Percentiles rank a stretch among this genome's conserved stretches.
Conservation (phyloP, 1,140 invertebrate species). For the Megathymus violae region DNA sequence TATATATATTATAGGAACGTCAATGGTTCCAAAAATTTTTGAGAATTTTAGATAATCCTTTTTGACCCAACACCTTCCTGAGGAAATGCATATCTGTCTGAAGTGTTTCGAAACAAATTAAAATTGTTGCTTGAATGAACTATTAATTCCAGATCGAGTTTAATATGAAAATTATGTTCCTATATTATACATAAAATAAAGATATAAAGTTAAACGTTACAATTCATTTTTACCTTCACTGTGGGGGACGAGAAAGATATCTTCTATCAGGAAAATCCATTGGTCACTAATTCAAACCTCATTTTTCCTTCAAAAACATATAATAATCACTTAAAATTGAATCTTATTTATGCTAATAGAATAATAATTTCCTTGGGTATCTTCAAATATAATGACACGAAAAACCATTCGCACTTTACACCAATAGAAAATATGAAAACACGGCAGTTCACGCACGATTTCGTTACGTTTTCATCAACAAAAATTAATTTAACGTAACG, state of each 20-base stretch:
- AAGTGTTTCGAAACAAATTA: too few species aligned
- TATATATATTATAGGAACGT: too few species aligned
- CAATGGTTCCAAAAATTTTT: too few species aligned
- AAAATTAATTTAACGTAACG: conserved; percentile 1
- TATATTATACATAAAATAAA: too few species aligned
- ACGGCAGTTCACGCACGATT: conserved; percentile 35
- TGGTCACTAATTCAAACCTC: conserved; percentile 13
- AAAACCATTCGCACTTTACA: conserved; percentile 36
- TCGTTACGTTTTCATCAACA: conserved; percentile 22
- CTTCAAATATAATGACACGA: conserved; percentile 10
- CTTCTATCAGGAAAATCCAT: conserved; percentile 50
- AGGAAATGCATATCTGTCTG: too few species aligned
- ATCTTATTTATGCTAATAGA: conserved; percentile 18
- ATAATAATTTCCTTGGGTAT: not conserved
- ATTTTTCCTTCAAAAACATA: not conserved
- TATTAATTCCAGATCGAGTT: too few species aligned
- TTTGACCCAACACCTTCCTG: too few species aligned
- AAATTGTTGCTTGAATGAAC: too few species aligned
- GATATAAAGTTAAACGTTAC: not conserved
- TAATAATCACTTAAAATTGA: conserved; percentile 4
- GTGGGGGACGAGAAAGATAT: conserved; percentile 47
- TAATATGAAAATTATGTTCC: too few species aligned
- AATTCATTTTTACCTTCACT: conserved; percentile 51
- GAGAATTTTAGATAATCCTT: too few species aligned
- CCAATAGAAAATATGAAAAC: conserved; percentile 38